These are phyloP conservation scores for Formicarius rufipectus DNA, from an alignment of 2,113 vertebrate species.

Conservation along the genomic window DNA sequence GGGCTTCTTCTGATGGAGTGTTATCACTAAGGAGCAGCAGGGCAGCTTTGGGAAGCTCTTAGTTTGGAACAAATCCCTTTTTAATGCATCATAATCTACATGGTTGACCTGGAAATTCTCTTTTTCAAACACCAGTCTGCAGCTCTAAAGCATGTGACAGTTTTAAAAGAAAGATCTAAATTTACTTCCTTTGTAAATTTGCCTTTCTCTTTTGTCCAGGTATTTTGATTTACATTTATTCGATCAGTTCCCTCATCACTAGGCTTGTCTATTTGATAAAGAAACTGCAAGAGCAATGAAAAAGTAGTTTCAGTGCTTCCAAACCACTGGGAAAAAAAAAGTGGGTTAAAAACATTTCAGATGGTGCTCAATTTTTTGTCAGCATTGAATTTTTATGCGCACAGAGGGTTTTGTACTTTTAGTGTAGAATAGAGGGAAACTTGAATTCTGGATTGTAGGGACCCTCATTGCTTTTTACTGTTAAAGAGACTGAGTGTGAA, in stretches of 20 bases:
- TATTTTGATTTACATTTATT: neutral
- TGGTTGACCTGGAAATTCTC: neutral
- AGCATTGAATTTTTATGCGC: neutral
- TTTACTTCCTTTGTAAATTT: neutral
- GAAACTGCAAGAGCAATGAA: neutral
- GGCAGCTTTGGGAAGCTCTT: conserved; percentile 4
- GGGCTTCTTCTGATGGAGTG: neutral
- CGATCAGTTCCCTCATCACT: neutral
- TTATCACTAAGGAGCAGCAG: neutral
- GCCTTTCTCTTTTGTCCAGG: neutral
- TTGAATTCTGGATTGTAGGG: neutral
- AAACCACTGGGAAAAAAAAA: neutral
- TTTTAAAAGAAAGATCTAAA: neutral
- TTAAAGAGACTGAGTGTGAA: neutral
- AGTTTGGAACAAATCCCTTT: conserved; percentile 25
- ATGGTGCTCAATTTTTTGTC: neutral
- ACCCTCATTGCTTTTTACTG: neutral
- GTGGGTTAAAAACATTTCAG: neutral
- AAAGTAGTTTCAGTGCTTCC: neutral
- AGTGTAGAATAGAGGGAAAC: neutral
- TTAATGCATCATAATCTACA: neutral
- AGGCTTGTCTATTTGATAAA: neutral
- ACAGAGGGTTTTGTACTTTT: neutral
- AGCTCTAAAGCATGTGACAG: neutral
- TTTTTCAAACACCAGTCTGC: neutral